These are phyloP conservation scores for Agriopis marginaria DNA, from an alignment of 2,888 invertebrate genomes.

Conservation along the genomic window DNA sequence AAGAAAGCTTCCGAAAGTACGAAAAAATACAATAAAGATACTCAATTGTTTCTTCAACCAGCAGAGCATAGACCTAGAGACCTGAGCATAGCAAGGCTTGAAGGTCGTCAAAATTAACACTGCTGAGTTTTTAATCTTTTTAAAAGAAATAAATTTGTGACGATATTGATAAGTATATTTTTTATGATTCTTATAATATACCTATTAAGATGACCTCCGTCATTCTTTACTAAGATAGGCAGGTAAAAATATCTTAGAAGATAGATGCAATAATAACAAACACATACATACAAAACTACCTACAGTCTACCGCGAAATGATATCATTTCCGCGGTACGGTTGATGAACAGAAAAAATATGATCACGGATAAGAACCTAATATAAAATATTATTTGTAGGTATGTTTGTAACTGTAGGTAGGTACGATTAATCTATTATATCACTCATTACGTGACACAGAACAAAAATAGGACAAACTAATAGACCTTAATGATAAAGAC, in stretches of 20 bases:
- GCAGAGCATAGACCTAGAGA: slow-evolving; percentile 93
- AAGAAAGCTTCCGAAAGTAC: background rate
- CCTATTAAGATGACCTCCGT: background rate
- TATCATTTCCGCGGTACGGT: slow-evolving; percentile 1
- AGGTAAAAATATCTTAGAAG: too few species aligned
- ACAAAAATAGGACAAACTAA: slow-evolving; percentile 1
- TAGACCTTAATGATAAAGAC: slow-evolving; percentile 2
- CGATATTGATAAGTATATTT: too few species aligned
- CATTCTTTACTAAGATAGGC: too few species aligned
- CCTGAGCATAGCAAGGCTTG: slow-evolving; percentile 84
- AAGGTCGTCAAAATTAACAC: slow-evolving; percentile 64
- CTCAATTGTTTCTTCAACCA: slow-evolving; percentile 91
- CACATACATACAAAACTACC: background rate
- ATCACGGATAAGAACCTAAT: background rate
- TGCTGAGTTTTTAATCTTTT: too few species aligned
- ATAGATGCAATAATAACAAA: background rate
- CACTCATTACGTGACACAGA: slow-evolving; percentile 7
- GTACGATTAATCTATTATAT: background rate
- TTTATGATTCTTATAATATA: too few species aligned
- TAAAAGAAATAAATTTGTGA: too few species aligned
- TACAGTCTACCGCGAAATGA: background rate
- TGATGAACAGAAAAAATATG: background rate
- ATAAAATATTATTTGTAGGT: background rate
- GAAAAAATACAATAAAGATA: too few species aligned
- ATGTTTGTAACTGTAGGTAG: background rate